Evolutionary conservation across 2,888 invertebrate genomes (phyloP), one percentile per base, ranked within the genome.

Genomic region (Panopea generosa): DNA sequence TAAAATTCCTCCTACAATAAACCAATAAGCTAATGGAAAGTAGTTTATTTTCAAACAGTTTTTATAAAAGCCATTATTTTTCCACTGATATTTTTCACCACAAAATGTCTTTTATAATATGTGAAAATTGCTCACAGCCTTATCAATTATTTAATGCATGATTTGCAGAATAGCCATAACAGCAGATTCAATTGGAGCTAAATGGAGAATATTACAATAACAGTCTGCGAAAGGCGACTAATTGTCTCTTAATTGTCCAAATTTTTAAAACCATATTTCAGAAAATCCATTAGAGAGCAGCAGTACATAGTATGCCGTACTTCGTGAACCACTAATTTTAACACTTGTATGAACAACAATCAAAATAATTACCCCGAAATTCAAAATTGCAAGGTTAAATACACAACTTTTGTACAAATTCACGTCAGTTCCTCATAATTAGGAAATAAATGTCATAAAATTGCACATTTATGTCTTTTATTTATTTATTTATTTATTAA

Each of bases 341-440:
- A 69, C 69, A 69, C 61, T 69, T 60, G 45, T 24, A n/a, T 61
- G 69, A 55, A 50, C 69, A 69, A 45, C 16, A 53, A 26, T 27
- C 27, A 11, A 29, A 53, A 57, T 57, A 57, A 60, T 52, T 67
- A 22, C 59, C 29, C 6, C 22, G 49, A 55, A 62, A 20, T 62
- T 55, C 53, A 47, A 47, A 56, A 69, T 61, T 53, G 61, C 47
- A 56, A 70, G 62, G 57, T 40, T 49, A 11, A 45, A 38, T 4
- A 56, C 3, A 24, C 45, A 1, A n/a, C 11, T 29, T 14, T 16
- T 47, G 52, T 52, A 22, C 16, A 68, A 57, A 68, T 61, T 20
- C 29, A n/a, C 16, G 38, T 45, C 33, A 69, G 52, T 68, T 52
- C 14, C 18, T n/a, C 40, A 53, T 47, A 61, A 43, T 69, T 69